Percentiles rank a stretch among this genome's conserved stretches.
phyloP scores from a whole-genome alignment of 30 jellyfish, hydroid and myxozoan species.

The Mastigias papua region DNA sequence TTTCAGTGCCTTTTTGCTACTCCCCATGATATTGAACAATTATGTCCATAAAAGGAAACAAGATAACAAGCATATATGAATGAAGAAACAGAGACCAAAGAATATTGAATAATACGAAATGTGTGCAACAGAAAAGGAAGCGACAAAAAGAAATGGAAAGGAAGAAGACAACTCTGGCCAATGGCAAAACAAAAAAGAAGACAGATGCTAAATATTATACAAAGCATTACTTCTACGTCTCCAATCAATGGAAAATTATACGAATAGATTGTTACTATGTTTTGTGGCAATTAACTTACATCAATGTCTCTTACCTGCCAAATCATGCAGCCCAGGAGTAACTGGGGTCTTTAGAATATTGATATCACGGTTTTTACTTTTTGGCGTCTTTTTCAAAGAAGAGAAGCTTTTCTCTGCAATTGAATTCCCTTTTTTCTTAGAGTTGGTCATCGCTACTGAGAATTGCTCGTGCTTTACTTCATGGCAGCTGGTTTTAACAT shows the following conservation, averaged over 20 bases:
- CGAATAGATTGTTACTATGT: not conserved
- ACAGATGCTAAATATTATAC: too few relatives aligned
- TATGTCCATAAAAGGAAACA: too few relatives aligned
- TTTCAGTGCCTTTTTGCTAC: too few relatives aligned
- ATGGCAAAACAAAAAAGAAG: too few relatives aligned
- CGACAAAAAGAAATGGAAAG: too few relatives aligned
- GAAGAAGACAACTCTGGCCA: too few relatives aligned
- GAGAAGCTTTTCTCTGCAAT: not conserved
- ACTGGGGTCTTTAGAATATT: conserved; percentile 17
- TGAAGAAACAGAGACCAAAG: too few relatives aligned
- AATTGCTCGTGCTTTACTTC: not conserved
- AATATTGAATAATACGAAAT: too few relatives aligned
- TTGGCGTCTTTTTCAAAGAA: conserved; percentile 5
- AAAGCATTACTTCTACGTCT: too few relatives aligned
- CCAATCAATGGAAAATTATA: not conserved
- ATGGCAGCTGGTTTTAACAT: conserved; percentile 5
- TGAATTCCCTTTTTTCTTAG: not conserved
- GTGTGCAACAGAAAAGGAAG: too few relatives aligned
- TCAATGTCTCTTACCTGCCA: conserved; percentile 6
- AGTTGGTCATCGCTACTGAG: not conserved
- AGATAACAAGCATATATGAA: too few relatives aligned
- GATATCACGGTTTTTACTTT: not conserved
- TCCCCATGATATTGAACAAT: too few relatives aligned
- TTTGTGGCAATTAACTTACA: not conserved
- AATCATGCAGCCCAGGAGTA: conserved; percentile 60